A percentile compares a stretch with the other conserved stretches of the same genome.
Evolutionary conservation across 1,140 invertebrate genomes (phyloP).

Genomic region (Temnothorax curvispinosus): DNA sequence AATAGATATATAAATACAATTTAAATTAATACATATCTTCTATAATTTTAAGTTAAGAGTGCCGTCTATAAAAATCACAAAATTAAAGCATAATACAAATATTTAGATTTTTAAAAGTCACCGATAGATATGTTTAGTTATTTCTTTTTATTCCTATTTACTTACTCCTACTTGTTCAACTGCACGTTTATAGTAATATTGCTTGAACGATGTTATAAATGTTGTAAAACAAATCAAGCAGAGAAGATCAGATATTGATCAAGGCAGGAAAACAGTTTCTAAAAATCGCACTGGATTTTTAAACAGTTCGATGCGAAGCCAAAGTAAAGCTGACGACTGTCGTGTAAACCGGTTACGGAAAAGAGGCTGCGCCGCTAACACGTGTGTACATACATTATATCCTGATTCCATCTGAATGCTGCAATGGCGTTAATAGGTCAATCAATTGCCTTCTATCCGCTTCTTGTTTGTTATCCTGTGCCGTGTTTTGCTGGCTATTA

Average conservation of each 20-base stretch:
- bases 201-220: background rate
- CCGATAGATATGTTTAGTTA: background rate
- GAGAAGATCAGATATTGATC: background rate
- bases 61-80: background rate
- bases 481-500: background rate
- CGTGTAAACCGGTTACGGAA: constrained; percentile 35
- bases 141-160: background rate
- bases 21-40: background rate
- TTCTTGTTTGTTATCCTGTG: background rate
- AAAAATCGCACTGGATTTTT: constrained; percentile 12
- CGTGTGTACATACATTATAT: background rate
- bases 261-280: background rate
- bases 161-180: background rate
- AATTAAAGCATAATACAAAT: background rate
- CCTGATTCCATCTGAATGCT: background rate
- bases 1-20: background rate
- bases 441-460: background rate
- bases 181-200: background rate
- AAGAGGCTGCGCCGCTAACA: constrained; percentile 16
- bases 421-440: constrained; percentile 27
- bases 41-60: background rate
- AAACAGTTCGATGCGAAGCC: constrained; percentile 10
- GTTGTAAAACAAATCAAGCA: background rate
- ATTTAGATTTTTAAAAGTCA: background rate
- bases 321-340: constrained; percentile 7